Percentiles rank a stretch among this genome's conserved stretches.
phyloP scores from a whole-genome alignment of 2,113 vertebrate genomes.

The Bos taurus region DNA sequence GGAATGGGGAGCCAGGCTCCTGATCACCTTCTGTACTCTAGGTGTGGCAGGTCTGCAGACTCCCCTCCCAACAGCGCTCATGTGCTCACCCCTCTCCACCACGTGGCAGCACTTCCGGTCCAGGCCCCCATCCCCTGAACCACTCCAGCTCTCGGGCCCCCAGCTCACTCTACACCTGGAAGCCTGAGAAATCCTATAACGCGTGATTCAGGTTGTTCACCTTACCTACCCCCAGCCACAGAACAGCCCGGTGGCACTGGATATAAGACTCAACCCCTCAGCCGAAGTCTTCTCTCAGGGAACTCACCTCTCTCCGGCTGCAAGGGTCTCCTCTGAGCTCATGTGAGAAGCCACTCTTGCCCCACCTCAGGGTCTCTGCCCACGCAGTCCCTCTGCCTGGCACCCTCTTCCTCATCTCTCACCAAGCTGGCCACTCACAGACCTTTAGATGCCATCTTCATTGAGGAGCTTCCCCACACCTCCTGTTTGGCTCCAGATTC shows the following conservation, averaged over 20 bases:
- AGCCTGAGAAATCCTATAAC: not conserved
- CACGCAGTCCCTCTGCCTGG: not conserved
- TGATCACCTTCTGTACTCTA: not conserved
- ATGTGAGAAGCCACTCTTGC: not conserved
- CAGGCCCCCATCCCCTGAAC: not conserved
- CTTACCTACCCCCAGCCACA: not conserved
- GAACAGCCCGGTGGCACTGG: not conserved
- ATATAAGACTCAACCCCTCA: not conserved
- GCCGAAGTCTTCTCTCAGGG: not conserved
- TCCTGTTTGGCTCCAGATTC: not conserved
- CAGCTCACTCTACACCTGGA: not conserved
- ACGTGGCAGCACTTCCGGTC: rapidly evolving
- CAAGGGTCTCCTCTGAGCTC: not conserved
- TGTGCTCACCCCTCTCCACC: not conserved
- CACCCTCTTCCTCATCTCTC: not conserved
- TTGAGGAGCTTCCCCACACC: not conserved
- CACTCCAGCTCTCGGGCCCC: not conserved
- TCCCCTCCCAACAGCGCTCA: not conserved
- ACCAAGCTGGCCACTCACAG: not conserved
- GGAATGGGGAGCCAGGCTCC: not conserved
- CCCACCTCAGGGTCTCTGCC: not conserved
- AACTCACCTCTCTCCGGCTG: not conserved
- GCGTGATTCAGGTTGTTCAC: not conserved
- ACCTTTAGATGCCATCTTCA: not conserved
- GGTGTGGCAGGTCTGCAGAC: not conserved